Evolutionary conservation across 2,113 vertebrate species (phyloP), one percentile per base, ranked within the genome.

Genomic region (Gallinago paraguaiae): DNA sequence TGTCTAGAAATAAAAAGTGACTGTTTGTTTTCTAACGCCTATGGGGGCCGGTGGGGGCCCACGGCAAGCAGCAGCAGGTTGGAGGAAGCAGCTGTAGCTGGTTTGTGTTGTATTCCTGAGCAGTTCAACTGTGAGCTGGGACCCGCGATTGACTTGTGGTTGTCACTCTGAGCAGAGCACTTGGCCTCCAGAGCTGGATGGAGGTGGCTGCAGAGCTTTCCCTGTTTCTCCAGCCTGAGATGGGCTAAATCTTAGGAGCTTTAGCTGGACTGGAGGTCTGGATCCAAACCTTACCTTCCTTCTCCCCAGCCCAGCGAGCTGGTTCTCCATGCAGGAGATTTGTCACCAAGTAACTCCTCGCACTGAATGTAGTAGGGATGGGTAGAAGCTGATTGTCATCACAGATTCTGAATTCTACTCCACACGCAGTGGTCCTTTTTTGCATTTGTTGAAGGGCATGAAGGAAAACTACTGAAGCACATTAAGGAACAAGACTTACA

Each of bases 21-120:
- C 97, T 97, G 97, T 96, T 97, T 92, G 84, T 89, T 96, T 95
- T 97, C 92, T 96, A 97, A 97, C 88, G 93, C 93, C 71, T 60
- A 25, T 5, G 59, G 89, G 90, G 78, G 92, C 93, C 16, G 6
- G 92, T 43, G 53, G 91, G 91, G 90, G 94, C 75, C 88, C 31
- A 50, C 0, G 15, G 59, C 67, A 33, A 28, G 84, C 10, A 1
- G 80, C 82, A 84, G 74, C 79, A 75, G 86, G 23, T 56, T 19
- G 92, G 94, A 97, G 97, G 97, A 97, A 98, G 96, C 97, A 98
- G 97, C 97, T 97, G 97, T 72, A 92, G 89, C 72, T 79, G 94
- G 33, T 82, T 89, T 71, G 2, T 45, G 88, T 71, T 19, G 85
- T 50, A 87, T 68, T 75, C 90, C 75, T 27, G 33, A 95, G 86